Base-by-base conservation (phyloP, 2,113 vertebrate species). In the Tragelaphus buxtoni region DNA sequence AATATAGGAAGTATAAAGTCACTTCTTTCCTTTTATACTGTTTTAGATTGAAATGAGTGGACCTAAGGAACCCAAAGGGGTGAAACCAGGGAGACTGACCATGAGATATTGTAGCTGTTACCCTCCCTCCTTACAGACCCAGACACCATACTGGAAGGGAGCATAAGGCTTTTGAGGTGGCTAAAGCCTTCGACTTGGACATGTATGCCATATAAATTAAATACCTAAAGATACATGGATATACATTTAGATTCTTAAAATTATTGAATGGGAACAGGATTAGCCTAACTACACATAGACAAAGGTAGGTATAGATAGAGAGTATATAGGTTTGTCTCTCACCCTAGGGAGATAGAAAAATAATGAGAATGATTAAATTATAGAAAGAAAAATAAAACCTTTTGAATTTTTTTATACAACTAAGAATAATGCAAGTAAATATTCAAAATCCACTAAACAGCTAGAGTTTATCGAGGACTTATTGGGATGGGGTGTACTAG, bases 151-250 rank as follows among this genome's bases (percentile, higher is more conserved):
- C 5, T 55, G n/a, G 45, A 91, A 74, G n/a, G 30, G 11, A 49
- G 9, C 12, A 14, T 4, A 18, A 5, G 10, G 2, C 1, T 12
- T 35, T 1, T 0, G 3, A 83, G 24, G 28, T 7, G 28, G n/a
- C 22, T 79, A 10, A 80, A 42, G 49, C 8, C 30, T 9, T 60
- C 7, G 1, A 17, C 16, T 11, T 69, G 65, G 17, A 22, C 2
- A 17, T 35, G 49, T 74, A 32, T 47, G 2, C 9, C 35, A 11
- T 18, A 3, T 24, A 35, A 72, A 45, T 39, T 18, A 85, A 28
- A 51, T 8, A 74, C 16, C 4, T 35, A 47, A 24, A 77, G 32
- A 65, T 10, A 86, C 61, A 30, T 35, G 32, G 8, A 55, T 22
- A 28, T n/a, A 1, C 22, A 53, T 80, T 85, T 65, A 65, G 7